Base-by-base conservation (phyloP, 2,888 invertebrate species). In the Synergus gifuensis region DNA sequence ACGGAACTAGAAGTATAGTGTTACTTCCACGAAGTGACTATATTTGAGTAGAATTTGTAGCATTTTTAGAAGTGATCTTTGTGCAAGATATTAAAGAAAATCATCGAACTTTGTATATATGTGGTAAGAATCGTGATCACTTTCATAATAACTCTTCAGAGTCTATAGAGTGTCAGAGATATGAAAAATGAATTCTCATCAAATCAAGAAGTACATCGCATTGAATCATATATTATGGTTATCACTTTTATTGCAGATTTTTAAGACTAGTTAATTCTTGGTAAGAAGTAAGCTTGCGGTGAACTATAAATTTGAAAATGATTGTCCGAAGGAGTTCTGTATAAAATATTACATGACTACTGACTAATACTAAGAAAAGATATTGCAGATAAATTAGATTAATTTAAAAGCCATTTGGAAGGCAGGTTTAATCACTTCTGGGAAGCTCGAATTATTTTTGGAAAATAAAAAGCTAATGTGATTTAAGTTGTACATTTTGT, bases 311-410 rank as follows among this genome's bases (percentile, higher is more conserved):
- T 64, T 64, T 36, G 42, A 42, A 66, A 66, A 40, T 66, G 42
- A 66, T 66, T 66, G 66, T 8, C 40, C n/a, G 18, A 40, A 66
- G 12, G 42, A 40, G 42, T 69, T 69, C 36, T n/a, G 16, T 22
- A 69, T 28, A 49, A 69, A 49, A 49, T 69, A 36, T 46, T 16
- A 7, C 49, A 69, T 44, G 46, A 67, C 22, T 49, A 69, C 28
- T 69, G 28, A 7, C 42, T 69, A 28, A 28, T 28, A 69, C 69
- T 69, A 46, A 36, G 69, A 69, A 69, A 46, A 69, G 22, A 12
- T 46, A 49, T 28, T 69, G 18, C 42, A 42, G 42, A 12, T 18
- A 66, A 66, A 42, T 42, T 66, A 42, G 40, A 66, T 36, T n/a
- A 66, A 62, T 22, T 62, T 62, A 66, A 42, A 40, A 42, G 42